Percentiles rank a stretch among this genome's conserved stretches.
phyloP scores from a whole-genome alignment of 2,888 invertebrate species.

The Choreutis nemorana region DNA sequence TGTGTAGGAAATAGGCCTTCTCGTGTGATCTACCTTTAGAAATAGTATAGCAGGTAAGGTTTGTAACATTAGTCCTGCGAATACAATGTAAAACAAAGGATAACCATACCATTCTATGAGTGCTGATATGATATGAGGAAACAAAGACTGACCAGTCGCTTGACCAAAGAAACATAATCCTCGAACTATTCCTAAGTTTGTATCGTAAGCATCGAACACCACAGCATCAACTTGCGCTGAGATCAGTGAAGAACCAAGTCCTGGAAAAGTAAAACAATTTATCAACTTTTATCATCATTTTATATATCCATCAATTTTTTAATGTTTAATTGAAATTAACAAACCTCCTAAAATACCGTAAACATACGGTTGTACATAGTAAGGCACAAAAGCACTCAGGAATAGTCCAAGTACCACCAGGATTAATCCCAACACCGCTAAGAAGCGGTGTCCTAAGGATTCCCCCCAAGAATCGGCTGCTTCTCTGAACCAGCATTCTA shows the following conservation, averaged over 20 bases:
- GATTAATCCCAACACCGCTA: conserved; percentile 39
- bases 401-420: conserved; percentile 33
- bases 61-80: conserved; percentile 48
- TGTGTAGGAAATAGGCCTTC: conserved; percentile 34
- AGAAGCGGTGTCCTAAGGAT: conserved; percentile 35
- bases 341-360: conserved; percentile 48
- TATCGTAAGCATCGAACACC: conserved; percentile 54
- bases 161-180: conserved; percentile 48
- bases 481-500: conserved; percentile 61
- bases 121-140: conserved; percentile 49
- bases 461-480: conserved; percentile 59
- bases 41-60: conserved; percentile 43
- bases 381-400: conserved; percentile 34
- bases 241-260: conserved; percentile 50
- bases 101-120: conserved; percentile 45
- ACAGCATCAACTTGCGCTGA: conserved; percentile 58
- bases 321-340: conserved; percentile 4
- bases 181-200: conserved; percentile 36
- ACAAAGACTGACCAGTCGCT: conserved; percentile 48
- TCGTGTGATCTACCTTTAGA: conserved; percentile 32
- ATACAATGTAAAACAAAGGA: conserved; percentile 35
- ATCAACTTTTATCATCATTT: not conserved
- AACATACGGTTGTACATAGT: conserved; percentile 30
- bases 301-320: not conserved
- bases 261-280: conserved; percentile 24